phyloP scores from a whole-genome alignment of 92 coral and sea anemone species.

The Desmophyllum pertusum region DNA sequence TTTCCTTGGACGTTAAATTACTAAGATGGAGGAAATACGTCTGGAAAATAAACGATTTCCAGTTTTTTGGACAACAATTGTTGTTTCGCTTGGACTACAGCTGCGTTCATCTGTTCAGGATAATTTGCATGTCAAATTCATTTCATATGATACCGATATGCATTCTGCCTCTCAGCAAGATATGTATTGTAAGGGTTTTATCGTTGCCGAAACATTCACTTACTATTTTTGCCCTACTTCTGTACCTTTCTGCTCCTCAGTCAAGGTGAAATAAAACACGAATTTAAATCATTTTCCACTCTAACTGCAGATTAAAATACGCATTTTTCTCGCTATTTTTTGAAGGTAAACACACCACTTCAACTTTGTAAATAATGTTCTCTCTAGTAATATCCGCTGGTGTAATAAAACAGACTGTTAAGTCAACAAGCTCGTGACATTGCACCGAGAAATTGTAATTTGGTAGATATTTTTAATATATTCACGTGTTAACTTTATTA shows the following conservation, averaged over 20 bases:
- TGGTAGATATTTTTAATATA: slow-evolving; percentile 1
- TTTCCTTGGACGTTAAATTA: background rate
- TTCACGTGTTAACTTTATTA: background rate
- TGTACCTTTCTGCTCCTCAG: background rate
- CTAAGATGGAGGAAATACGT: background rate
- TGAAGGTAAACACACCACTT: background rate
- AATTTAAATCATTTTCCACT: background rate
- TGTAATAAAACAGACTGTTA: background rate
- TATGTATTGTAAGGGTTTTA: background rate
- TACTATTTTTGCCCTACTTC: background rate
- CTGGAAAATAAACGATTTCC: background rate
- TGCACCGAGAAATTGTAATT: background rate
- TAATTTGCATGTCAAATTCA: slow-evolving; percentile 25
- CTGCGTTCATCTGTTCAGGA: slow-evolving; percentile 6
- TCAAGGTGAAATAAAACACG: background rate
- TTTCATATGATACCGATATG: background rate
- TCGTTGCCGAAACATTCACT: background rate
- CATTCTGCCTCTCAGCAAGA: slow-evolving; percentile 15
- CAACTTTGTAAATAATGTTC: background rate
- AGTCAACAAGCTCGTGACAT: slow-evolving; percentile 23
- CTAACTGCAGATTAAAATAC: background rate
- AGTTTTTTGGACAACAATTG: background rate
- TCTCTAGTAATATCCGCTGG: slow-evolving; percentile 12
- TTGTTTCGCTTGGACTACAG: slow-evolving; percentile 15
- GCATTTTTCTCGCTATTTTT: background rate